Conservation (phyloP, 2,113 vertebrate genomes). For the Zonotrichia leucophrys region DNA sequence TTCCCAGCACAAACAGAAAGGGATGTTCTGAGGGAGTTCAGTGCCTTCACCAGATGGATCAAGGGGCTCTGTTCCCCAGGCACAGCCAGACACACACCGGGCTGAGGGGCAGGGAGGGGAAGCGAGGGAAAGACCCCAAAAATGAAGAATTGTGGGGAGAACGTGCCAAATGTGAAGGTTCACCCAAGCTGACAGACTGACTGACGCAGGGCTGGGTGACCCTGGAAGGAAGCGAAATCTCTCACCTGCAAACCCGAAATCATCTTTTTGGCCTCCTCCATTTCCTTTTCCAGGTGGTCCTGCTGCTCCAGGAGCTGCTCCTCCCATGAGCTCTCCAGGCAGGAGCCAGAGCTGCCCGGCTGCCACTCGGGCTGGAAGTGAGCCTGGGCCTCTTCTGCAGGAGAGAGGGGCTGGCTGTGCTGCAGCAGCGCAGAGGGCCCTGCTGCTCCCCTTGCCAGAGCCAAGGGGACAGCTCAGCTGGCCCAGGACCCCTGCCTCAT, state of each 20-base stretch:
- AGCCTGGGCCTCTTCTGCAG: constrained; percentile 62
- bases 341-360: constrained; percentile 69
- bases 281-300: constrained; percentile 91
- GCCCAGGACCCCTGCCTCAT: background rate
- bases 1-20: constrained; percentile 70
- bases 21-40: constrained; percentile 57
- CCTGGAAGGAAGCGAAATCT: background rate
- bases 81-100: background rate
- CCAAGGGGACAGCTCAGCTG: rapidly evolving
- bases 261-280: constrained; percentile 94
- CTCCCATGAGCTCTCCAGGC: constrained; percentile 86
- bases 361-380: constrained; percentile 70
- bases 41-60: constrained; percentile 44
- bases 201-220: background rate
- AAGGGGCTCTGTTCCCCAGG: background rate
- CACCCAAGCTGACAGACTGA: background rate
- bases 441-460: background rate
- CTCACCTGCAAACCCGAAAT: constrained; percentile 92
- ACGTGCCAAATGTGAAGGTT: background rate
- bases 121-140: background rate
- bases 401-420: background rate
- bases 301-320: constrained; percentile 90
- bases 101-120: background rate
- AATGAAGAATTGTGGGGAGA: background rate
- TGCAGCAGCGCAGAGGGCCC: background rate